Evolutionary conservation across 2,113 vertebrate species (phyloP).

Genomic region (Callionymus lyra): DNA sequence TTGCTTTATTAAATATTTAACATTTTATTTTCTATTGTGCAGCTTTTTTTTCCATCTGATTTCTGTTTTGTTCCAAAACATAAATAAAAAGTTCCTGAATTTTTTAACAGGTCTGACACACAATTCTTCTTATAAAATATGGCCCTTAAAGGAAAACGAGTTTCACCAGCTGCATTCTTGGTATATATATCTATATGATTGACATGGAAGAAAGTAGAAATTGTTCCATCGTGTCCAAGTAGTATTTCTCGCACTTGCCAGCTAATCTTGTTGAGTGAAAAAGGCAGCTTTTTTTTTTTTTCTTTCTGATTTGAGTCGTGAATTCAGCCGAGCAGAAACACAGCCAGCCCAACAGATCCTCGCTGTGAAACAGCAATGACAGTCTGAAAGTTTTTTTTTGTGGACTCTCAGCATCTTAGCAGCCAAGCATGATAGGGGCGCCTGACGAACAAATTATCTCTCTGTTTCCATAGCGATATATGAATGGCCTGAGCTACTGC

Average conservation of each 20-base stretch:
- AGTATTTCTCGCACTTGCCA: conserved; percentile 26
- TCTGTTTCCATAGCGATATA: conserved; percentile 57
- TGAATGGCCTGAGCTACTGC: conserved; percentile 47
- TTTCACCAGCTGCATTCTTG: too few species aligned
- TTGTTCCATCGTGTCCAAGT: conserved; percentile 37
- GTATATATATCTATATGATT: too few species aligned
- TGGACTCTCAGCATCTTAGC: conserved; percentile 28
- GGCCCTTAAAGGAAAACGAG: too few species aligned
- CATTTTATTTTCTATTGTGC: background rate
- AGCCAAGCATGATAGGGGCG: conserved; percentile 38
- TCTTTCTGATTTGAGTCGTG: conserved; percentile 16
- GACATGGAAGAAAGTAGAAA: background rate
- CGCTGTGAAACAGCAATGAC: conserved; percentile 24
- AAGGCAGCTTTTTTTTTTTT: conserved; percentile 21
- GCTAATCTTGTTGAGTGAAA: conserved; percentile 27
- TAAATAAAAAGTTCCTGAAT: too few species aligned
- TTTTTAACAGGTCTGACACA: too few species aligned
- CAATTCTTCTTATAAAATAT: too few species aligned
- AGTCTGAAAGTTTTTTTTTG: conserved; percentile 28
- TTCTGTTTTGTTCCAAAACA: too few species aligned
- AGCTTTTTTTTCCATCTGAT: background rate
- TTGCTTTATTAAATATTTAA: background rate
- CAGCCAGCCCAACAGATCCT: conserved; percentile 2
- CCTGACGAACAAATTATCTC: conserved; percentile 51
- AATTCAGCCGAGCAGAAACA: conserved; percentile 20